Conservation (phyloP, 2,113 vertebrate species). For the Malurus melanocephalus region DNA sequence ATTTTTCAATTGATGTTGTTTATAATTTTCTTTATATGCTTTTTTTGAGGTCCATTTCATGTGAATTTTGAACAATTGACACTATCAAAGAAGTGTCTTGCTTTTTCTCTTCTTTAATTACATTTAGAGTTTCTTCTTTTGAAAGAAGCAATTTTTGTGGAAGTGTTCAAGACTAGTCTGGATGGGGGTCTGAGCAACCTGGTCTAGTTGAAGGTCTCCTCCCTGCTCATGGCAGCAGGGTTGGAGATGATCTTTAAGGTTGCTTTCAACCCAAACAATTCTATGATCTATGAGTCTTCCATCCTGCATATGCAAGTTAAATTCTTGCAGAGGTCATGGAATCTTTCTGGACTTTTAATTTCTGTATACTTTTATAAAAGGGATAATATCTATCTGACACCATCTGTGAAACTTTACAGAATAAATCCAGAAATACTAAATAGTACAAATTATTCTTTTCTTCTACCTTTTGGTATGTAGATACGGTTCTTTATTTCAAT, state of each 20-base stretch:
- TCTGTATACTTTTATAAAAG: background rate
- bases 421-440: background rate
- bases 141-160: background rate
- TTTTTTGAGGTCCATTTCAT: background rate
- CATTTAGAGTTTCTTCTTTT: background rate
- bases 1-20: background rate
- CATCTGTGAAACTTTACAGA: background rate
- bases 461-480: background rate
- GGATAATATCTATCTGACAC: background rate
- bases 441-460: background rate
- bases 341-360: background rate
- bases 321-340: background rate
- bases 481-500: background rate
- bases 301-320: background rate
- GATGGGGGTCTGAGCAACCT: background rate
- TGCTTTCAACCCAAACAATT: background rate
- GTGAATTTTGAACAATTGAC: background rate
- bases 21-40: background rate
- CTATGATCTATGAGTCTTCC: background rate
- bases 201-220: background rate
- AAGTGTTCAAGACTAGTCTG: background rate
- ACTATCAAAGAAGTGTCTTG: background rate
- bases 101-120: background rate
- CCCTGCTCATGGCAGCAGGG: background rate
- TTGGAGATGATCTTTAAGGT: background rate